Base-by-base conservation (phyloP, 2,888 invertebrate genomes). In the Orgyia antiqua region DNA sequence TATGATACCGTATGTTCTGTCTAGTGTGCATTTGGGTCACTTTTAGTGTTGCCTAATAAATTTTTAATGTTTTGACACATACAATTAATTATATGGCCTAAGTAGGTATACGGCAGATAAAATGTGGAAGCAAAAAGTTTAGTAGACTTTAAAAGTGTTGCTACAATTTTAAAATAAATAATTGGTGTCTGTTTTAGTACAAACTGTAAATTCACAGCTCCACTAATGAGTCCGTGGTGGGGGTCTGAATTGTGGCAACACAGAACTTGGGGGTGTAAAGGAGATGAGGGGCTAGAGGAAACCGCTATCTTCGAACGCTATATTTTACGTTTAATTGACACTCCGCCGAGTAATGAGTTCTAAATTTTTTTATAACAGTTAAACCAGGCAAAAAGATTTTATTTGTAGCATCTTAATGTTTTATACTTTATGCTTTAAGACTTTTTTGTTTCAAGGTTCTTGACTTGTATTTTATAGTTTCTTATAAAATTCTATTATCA, bases 261-360 rank as follows among this genome's bases (percentile, higher is more conserved):
- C 37, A 51, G 44, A 51, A 47, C 51, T 44, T 45, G 45, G 55
- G 55, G 55, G 49, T 39, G 42, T 38, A 39, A 37, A 36, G 48
- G 48, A 40, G 42, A 35, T 31, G 56, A 46, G 40, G 38, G 33
- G 45, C 33, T 51, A 36, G 56, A 44, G 46, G 43, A 27, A n/a
- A 30, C 27, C 35, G 59, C 52, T 66, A 68, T 72, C 72, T 70
- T 72, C 64, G 51, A 66, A 69, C 76, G 72, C 80, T 71, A 79
- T 84, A 83, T 82, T 83, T 83, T 76, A 80, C 71, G 74, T 78
- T 80, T 83, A 83, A 83, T 82, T 83, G 83, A 82, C 78, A 77
- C 80, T 65, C 77, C 73, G 77, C 79, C 76, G 80, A 76, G 71
- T 82, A 82, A 82, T 79, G 77, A 83, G 79, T 73, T 69, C 67